phyloP scores from a whole-genome alignment of 1,140 invertebrate species.

The Drosophila leontia region DNA sequence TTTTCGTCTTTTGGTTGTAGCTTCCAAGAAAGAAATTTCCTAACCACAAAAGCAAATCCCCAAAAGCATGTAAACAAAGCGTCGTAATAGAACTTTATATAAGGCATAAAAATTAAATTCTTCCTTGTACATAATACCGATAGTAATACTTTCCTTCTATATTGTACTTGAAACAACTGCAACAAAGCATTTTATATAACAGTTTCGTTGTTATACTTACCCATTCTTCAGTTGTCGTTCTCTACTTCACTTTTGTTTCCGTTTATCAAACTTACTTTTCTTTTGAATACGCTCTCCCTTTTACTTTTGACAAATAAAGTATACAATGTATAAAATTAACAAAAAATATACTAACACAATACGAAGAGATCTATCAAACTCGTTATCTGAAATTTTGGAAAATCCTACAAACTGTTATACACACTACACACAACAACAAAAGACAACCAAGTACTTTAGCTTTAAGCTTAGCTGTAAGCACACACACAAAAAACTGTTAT shows the following conservation, averaged over 20 bases:
- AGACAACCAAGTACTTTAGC: constrained; percentile 36
- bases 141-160: constrained; percentile 27
- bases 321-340: constrained; percentile 59
- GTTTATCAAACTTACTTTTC: constrained; percentile 48
- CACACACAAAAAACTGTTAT: constrained; percentile 34
- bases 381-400: constrained; percentile 9
- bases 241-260: constrained; percentile 43
- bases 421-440: constrained; percentile 33
- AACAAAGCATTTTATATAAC: constrained; percentile 48
- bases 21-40: constrained; percentile 34
- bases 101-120: constrained; percentile 11
- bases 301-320: constrained; percentile 48
- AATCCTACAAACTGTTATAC: constrained; percentile 52
- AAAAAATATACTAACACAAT: constrained; percentile 72
- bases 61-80: constrained; percentile 66
- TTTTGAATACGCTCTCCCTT: constrained; percentile 42
- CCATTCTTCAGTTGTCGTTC: constrained; percentile 31
- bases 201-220: constrained; percentile 55
- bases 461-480: constrained; percentile 38
- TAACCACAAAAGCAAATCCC: constrained; percentile 49
- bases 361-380: constrained; percentile 39
- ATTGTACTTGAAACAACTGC: constrained; percentile 23
- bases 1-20: constrained; percentile 60
- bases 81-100: constrained; percentile 46
- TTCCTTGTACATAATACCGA: constrained; percentile 60